Evolutionary conservation across 2,888 invertebrate species (phyloP), one percentile per base, ranked within the genome.

Genomic region (Calameuta idolon): DNA sequence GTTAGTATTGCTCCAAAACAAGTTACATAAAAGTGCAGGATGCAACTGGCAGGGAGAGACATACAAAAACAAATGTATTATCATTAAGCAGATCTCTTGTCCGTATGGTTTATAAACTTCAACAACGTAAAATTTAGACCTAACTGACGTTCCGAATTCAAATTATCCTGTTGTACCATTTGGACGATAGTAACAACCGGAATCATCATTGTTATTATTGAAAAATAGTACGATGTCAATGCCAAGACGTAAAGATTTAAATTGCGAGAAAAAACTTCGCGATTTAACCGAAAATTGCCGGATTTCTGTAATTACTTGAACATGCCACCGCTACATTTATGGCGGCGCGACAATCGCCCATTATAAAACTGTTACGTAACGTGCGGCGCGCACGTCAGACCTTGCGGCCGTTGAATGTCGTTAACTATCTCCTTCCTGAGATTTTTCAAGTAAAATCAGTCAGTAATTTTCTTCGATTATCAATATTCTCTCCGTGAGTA

Each of bases 341-440:
- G 23, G 55, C 55, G 55, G 55, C 55, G 55, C 23, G 23, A 55
- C 82, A 80, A 81, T 84, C 80, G 80, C 74, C 80, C 80, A 85
- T 83, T 85, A 82, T 78, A 80, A 81, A 84, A 82, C 79, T 83
- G 83, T 86, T 85, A 82, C 84, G 81, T 86, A 85, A 85, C 79
- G 84, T 77, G 55, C 23, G 55, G 55, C 23, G 55, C 37, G 75
- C 9, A n/a, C 23, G 69, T 31, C 34, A 79, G 81, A 82, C 80
- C 81, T 82, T 82, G 83, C 75, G 79, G 77, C 77, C 80, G 76
- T 74, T 73, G 71, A 79, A 31, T 76, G 79, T 9, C 23, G 55
- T 69, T 82, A 83, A 85, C 77, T 80, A 85, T 79, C 77, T 77
- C 82, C 84, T 84, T 84, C 84, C 84, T 84, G 73, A 79, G 79